These are phyloP conservation scores for Leptinotarsa tumamoca DNA, from an alignment of 2,888 invertebrate species.

Conservation along the genomic window DNA sequence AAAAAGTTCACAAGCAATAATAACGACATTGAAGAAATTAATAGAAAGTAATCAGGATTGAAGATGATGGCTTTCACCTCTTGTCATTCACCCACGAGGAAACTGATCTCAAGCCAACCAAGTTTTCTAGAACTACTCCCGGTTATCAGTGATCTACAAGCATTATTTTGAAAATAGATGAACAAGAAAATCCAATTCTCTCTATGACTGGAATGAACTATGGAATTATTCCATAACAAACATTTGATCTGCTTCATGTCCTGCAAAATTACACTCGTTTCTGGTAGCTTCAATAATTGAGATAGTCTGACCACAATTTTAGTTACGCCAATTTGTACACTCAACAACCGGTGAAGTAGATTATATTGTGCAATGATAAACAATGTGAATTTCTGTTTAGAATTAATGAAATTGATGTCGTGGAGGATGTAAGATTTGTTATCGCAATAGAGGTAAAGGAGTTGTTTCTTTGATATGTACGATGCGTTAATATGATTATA, in stretches of 20 bases:
- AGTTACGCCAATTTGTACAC: constrained; percentile 45
- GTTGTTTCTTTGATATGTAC: neutral
- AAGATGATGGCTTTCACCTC: too few species aligned
- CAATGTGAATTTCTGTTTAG: neutral
- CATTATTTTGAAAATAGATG: neutral
- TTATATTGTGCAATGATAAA: constrained; percentile 28
- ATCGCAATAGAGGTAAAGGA: neutral
- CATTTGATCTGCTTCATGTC: constrained; percentile 24
- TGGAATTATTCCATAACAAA: constrained; percentile 11
- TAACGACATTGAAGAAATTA: too few species aligned
- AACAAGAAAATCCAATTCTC: neutral
- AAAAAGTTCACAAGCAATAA: too few species aligned
- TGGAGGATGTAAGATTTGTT: too few species aligned
- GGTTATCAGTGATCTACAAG: neutral
- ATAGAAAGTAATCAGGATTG: too few species aligned
- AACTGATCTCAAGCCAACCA: neutral
- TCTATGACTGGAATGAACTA: neutral
- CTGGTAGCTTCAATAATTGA: constrained; percentile 36
- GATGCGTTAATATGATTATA: too few species aligned
- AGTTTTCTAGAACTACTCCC: neutral
- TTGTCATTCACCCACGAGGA: too few species aligned
- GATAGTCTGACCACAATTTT: constrained; percentile 39
- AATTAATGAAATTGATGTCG: neutral
- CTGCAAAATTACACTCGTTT: constrained; percentile 20
- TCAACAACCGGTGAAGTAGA: constrained; percentile 39